Evolutionary conservation across 2,797 vertebrate species (phyloP), one percentile per base, ranked within the genome.

Genomic region (Emydoidea blandingii): DNA sequence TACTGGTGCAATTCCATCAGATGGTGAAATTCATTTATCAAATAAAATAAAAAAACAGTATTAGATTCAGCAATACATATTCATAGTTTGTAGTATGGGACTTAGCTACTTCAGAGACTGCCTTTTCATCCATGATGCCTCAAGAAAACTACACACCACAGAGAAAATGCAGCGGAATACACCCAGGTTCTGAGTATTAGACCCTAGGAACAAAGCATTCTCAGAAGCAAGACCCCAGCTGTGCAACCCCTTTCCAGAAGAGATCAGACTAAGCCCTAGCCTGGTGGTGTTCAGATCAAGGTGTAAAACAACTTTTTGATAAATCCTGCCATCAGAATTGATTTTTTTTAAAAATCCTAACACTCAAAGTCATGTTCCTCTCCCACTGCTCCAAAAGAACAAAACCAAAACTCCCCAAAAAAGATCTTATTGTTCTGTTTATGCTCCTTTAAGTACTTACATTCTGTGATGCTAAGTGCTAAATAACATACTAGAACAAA

Each of bases 381-480:
- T 93, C 79, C 44, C 91, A 86, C 81, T 96, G 90, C 57, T 95
- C 94, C 92, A 96, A 94, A 29, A 92, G 79, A 94, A 93, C 54
- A 93, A 94, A n/a, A 31, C 90, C 91, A 95, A 95, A 94, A 25
- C 4, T 2, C 57, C 12, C 6, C 4, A 3, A 9, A 68, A 14
- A 68, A 37, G 18, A 68, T 23, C 19, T 68, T 37, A 23, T 23
- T 37, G n/a, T 37, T 68, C 57, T 44, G 91, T 97, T 85, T 93
- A 93, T 97, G 34, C 34, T n/a, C 34, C 83, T 94, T 90, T 78
- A 1, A 94, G 87, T 57, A 85, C 21, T 91, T 79, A 94, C 88
- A 96, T 80, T 89, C 5, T 25, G 92, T 86, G 90, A 87, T 84
- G 91, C 84, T 93, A 94, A 93, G 90, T 11, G 93, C 62, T 29